Evolutionary conservation across 37 sponge, comb jelly and placozoan genomes (phyloP), one percentile per base, ranked within the genome.

Genomic region (Halichondria panicea): DNA sequence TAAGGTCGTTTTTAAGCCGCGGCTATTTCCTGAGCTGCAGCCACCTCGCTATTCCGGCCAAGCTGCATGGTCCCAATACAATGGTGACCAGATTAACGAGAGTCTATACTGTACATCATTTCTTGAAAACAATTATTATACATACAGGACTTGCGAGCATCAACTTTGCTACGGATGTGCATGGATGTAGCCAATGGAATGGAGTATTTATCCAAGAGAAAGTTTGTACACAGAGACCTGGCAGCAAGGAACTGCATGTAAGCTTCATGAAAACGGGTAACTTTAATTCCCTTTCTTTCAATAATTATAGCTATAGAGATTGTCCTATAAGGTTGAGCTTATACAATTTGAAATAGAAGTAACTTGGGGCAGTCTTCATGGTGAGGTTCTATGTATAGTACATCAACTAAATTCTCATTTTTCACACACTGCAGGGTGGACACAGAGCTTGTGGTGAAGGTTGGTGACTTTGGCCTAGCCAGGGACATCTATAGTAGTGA

Each of bases 391-490:
- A 19, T 18, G 15, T 13, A 25, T 56, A 32, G 2, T n/a, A n/a
- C n/a, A n/a, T n/a, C n/a, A n/a, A n/a, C n/a, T n/a, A n/a, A n/a
- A n/a, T n/a, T n/a, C 7, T 24, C 60, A 7, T 8, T n/a, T 7
- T n/a, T 12, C 60, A 25, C 27, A n/a, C 25, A 12, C 44, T 24
- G 1, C 28, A 81, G 81, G 81, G 42, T 81, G 35, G 72, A 71
- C 32, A 40, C 27, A 9, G 28, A 70, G 33, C 18, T 69, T 30
- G 38, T 19, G 11, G 72, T 79, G 4, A 57, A 57, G 34, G 80
- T 79, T 57, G 80, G 57, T 27, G 80, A 79, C 66, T 79, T 79
- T 69, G 80, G 80, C 7, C 80, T 79, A 12, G 56, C 80, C 11
- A 54, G 71, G 32, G 80, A 79, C 35, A 39, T 71, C 0, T 73